phyloP scores from a whole-genome alignment of 1,140 invertebrate genomes.

The Drosophila murphyi region DNA sequence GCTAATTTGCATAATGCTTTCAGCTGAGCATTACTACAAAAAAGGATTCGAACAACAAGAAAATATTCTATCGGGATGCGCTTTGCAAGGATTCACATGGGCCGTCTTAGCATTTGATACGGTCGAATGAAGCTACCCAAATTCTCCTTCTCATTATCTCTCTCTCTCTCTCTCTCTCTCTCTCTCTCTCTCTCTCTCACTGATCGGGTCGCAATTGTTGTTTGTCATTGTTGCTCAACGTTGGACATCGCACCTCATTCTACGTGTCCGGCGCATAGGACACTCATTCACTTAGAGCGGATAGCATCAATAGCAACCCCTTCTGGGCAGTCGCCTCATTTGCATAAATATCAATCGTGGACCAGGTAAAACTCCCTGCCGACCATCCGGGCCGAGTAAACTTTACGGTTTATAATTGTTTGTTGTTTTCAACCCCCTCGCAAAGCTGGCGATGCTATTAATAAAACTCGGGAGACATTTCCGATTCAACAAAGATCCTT shows the following conservation, averaged over 20 bases:
- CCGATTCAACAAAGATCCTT: slow-evolving; percentile 22
- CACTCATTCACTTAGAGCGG: slow-evolving; percentile 8
- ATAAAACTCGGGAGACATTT: slow-evolving; percentile 27
- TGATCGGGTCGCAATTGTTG: slow-evolving; percentile 34
- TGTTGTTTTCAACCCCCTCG: slow-evolving; percentile 17
- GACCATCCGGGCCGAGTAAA: neutral
- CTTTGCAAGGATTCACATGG: slow-evolving; percentile 51
- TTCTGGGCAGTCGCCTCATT: slow-evolving; percentile 63
- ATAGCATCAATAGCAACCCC: slow-evolving; percentile 52
- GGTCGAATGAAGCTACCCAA: slow-evolving; percentile 56
- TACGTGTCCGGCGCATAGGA: slow-evolving; percentile 52
- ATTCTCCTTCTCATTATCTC: neutral
- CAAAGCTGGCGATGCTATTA: slow-evolving; percentile 44
- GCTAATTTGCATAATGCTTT: slow-evolving; percentile 79
- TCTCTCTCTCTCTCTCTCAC: too few species aligned
- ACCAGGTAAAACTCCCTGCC: slow-evolving; percentile 49
- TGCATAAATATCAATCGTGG: slow-evolving; percentile 61
- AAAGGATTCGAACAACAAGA: slow-evolving; percentile 27
- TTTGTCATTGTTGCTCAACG: slow-evolving; percentile 79
- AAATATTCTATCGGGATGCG: slow-evolving; percentile 63
- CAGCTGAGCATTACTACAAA: slow-evolving; percentile 49
- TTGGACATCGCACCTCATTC: slow-evolving; percentile 78
- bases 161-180: too few species aligned
- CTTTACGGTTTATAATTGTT: neutral
- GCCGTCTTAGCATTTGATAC: slow-evolving; percentile 62